These are phyloP conservation scores for Rhadina sibilatrix DNA, from an alignment of 2,113 vertebrate species.

Conservation along the genomic window DNA sequence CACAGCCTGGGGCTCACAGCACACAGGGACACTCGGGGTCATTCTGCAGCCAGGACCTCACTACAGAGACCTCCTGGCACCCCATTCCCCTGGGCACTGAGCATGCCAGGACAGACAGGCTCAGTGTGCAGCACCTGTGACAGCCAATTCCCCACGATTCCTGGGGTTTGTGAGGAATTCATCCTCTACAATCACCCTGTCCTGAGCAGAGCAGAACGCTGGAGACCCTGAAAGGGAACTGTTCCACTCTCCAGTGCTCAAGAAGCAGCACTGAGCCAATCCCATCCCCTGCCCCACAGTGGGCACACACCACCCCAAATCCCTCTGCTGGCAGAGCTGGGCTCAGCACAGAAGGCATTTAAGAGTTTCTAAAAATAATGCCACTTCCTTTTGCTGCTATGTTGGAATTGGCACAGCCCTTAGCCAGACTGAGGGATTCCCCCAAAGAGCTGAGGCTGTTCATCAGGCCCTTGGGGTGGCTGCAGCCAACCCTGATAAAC, in stretches of 20 bases:
- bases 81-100: background rate
- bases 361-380: background rate
- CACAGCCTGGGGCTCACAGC: background rate
- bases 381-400: background rate
- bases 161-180: background rate
- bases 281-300: background rate
- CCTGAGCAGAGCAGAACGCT: accelerated
- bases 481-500: accelerated
- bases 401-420: background rate
- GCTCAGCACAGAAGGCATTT: background rate
- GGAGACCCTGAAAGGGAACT: background rate
- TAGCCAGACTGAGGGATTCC: background rate
- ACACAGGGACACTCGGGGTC: background rate
- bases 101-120: background rate
- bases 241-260: accelerated
- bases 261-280: background rate
- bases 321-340: background rate
- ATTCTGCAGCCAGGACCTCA: background rate
- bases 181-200: background rate
- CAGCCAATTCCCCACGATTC: background rate
- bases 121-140: background rate
- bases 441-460: background rate
- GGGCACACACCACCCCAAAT: background rate
- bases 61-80: background rate
- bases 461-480: background rate